Evolutionary conservation across 2,113 vertebrate genomes (phyloP), one percentile per base, ranked within the genome.

Genomic region (Ammodytes marinus): DNA sequence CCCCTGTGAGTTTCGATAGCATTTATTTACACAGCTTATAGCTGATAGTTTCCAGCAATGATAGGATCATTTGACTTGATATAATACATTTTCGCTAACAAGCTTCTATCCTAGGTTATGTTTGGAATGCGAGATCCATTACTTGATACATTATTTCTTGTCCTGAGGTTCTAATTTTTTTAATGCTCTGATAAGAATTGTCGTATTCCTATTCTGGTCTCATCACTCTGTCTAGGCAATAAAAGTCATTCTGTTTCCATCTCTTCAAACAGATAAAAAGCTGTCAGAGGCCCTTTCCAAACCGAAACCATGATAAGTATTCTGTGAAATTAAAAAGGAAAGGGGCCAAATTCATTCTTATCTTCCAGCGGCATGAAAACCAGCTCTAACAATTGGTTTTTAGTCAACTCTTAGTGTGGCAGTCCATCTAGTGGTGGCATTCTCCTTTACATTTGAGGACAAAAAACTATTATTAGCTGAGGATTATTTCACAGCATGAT

Each of bases 381-480:
- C 58, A 69, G 43, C 37, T 19, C 11, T 78, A 63, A 85, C 78
- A 73, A 73, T 61, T 40, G 45, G 43, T 73, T 78, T 39, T 69
- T 64, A 27, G 27, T 79, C 79, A 73, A 52, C 43, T 77, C 79
- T 83, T 79, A 74, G 76, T 74, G 75, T 78, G 78, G 80, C 79
- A 73, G 74, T 81, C 83, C 88, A 90, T 88, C 89, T 86, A 89
- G 82, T 85, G 86, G 80, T 54, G 45, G 69, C 61, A 66, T 46
- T 72, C 61, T 79, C 79, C 52, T 88, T 84, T 79, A 79, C 75
- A 85, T 83, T 84, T 69, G 35, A 57, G 14, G 61, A 63, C 40
- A 11, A 17, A 57, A 45, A 43, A n/a, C 59, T 35, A 27, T 27
- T 27, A 27, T 66, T 7, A 60, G 14, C 43, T 49, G 17, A 45